These are phyloP conservation scores for Hypotaenidia okinawae DNA, from an alignment of 2,797 vertebrate species.

Conservation along the genomic window DNA sequence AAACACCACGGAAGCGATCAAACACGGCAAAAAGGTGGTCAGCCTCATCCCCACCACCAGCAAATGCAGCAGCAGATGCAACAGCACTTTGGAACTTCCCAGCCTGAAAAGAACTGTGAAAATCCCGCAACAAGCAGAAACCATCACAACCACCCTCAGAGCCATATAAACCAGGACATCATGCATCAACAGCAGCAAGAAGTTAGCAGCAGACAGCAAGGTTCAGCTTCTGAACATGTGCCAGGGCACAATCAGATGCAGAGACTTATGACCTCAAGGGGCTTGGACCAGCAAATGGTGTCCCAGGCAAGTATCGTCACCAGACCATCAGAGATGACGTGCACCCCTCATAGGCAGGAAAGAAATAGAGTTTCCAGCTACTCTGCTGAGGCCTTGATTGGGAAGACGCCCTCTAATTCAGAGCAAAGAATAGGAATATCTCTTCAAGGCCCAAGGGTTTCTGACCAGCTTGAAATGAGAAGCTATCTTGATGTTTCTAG, in stretches of 20 bases:
- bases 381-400: constrained; percentile 97
- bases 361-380: constrained; percentile 97
- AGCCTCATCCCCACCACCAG: constrained; percentile 90
- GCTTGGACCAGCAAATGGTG: constrained; percentile 93
- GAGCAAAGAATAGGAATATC: constrained; percentile 92
- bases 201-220: constrained; percentile 75
- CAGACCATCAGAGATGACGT: constrained; percentile 89
- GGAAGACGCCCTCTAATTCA: constrained; percentile 88
- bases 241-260: constrained; percentile 89
- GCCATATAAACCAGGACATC: constrained; percentile 84
- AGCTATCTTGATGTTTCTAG: constrained; percentile 92
- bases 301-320: constrained; percentile 89
- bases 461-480: constrained; percentile 93
- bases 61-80: constrained; percentile 94
- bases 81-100: constrained; percentile 89
- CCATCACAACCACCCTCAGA: constrained; percentile 84
- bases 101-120: constrained; percentile 93
- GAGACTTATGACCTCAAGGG: constrained; percentile 91
- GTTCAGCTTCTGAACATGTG: constrained; percentile 81
- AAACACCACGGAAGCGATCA: constrained; percentile 87
- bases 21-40: constrained; percentile 81
- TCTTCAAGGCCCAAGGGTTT: constrained; percentile 85
- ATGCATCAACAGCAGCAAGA: constrained; percentile 85
- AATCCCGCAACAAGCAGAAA: constrained; percentile 83
- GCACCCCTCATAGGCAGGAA: constrained; percentile 91